phyloP scores from a whole-genome alignment of 2,113 vertebrate genomes.

The Ceyx cyanopectus region DNA sequence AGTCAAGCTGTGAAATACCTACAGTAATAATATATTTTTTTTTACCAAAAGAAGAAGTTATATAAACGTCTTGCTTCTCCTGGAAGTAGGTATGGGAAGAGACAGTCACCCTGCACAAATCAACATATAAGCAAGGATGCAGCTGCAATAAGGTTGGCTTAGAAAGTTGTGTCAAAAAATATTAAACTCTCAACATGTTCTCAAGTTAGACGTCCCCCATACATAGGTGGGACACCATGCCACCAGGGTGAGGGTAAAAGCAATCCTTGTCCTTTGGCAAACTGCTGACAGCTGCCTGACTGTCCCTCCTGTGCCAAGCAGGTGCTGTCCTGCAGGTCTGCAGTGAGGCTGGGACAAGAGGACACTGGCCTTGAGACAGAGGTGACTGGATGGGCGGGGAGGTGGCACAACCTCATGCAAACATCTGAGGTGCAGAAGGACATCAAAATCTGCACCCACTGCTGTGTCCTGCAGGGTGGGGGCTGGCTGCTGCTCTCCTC shows the following conservation, averaged over 20 bases:
- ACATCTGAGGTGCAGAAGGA: background rate
- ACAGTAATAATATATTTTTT: no score
- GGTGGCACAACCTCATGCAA: background rate
- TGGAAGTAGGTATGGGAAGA: background rate
- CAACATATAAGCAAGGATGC: background rate
- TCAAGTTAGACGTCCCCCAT: background rate
- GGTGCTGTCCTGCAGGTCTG: background rate
- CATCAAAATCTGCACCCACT: fast-evolving
- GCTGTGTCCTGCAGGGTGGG: no score
- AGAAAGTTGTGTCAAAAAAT: background rate
- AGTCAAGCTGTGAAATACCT: background rate
- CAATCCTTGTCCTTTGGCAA: background rate
- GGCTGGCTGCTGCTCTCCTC: background rate
- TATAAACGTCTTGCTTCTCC: background rate
- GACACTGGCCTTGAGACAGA: background rate
- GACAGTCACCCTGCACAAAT: background rate
- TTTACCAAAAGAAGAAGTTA: background rate
- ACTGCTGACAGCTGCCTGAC: background rate
- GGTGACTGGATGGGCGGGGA: fast-evolving
- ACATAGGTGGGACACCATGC: fast-evolving
- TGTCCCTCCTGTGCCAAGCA: fast-evolving
- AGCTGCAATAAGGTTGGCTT: background rate
- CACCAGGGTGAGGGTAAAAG: fast-evolving
- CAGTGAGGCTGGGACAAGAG: fast-evolving
- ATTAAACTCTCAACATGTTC: background rate